Conservation (phyloP, 2,113 vertebrate species). For the Notarius lentiginosus region DNA sequence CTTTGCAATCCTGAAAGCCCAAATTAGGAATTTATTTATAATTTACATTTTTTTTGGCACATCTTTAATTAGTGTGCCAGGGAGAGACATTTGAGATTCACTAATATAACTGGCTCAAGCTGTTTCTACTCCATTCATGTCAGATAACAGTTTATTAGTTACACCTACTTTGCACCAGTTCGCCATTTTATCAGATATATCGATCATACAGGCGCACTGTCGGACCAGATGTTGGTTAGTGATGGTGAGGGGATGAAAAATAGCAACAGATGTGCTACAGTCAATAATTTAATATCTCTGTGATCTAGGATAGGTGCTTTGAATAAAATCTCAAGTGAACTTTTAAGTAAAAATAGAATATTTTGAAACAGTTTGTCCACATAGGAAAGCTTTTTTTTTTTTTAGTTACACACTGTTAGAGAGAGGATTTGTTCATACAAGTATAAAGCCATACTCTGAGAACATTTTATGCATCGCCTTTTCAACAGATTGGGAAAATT, state of each 20-base stretch:
- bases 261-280: not conserved
- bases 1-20: not conserved
- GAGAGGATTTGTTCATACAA: not conserved
- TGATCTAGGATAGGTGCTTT: not conserved
- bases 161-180: not conserved
- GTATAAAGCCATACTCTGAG: not conserved
- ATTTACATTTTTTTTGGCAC: not conserved
- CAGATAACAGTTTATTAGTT: not conserved
- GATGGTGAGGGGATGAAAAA: not conserved
- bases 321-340: not conserved
- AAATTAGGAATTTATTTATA: not conserved
- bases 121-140: not conserved
- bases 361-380: not conserved
- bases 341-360: not conserved
- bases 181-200: not conserved
- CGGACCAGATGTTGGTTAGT: conserved; percentile 3
- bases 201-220: not conserved
- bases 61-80: not conserved
- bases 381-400: not conserved
- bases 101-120: conserved; percentile 7
- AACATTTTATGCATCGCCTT: not conserved
- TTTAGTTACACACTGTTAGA: not conserved
- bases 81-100: not conserved
- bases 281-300: not conserved
- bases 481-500: not conserved